phyloP scores from a whole-genome alignment of 2,888 invertebrate genomes.

The Drosophila antonietae region DNA sequence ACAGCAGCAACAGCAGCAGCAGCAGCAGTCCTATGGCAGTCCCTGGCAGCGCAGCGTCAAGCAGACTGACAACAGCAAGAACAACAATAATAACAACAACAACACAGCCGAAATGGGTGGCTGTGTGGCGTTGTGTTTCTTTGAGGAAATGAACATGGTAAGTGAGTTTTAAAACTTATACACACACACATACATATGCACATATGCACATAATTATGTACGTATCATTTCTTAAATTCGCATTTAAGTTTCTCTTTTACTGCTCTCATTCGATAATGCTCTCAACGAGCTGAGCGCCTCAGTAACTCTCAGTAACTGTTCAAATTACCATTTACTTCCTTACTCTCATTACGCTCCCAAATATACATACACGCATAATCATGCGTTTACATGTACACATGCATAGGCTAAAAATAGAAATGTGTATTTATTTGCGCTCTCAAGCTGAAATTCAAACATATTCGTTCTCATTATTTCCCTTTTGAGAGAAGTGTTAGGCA shows the following conservation, averaged over 20 bases:
- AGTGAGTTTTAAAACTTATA: slow-evolving; percentile 44
- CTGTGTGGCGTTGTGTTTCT: slow-evolving; percentile 89
- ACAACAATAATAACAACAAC: slow-evolving; percentile 55
- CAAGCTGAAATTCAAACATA: too few species aligned
- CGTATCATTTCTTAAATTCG: not conserved
- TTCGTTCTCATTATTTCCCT: not conserved
- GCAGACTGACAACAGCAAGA: slow-evolving; percentile 59
- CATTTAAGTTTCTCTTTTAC: not conserved
- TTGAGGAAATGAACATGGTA: slow-evolving; percentile 89
- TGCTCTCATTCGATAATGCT: not conserved
- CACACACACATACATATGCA: not conserved
- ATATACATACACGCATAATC: not conserved
- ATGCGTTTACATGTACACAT: not conserved
- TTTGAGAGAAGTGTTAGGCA: not conserved
- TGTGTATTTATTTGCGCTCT: not conserved
- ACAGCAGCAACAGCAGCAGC: slow-evolving; percentile 50
- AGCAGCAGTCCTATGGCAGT: slow-evolving; percentile 46
- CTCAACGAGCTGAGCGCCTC: not conserved
- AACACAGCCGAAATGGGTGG: slow-evolving; percentile 59
- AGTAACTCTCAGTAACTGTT: not conserved
- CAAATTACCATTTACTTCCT: too few species aligned
- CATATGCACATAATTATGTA: not conserved
- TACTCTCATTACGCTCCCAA: not conserved
- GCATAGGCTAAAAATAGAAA: not conserved
- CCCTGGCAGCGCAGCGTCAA: slow-evolving; percentile 59